These are phyloP conservation scores for Gryllus bimaculatus DNA, from an alignment of 1,140 invertebrate species.

Conservation along the genomic window DNA sequence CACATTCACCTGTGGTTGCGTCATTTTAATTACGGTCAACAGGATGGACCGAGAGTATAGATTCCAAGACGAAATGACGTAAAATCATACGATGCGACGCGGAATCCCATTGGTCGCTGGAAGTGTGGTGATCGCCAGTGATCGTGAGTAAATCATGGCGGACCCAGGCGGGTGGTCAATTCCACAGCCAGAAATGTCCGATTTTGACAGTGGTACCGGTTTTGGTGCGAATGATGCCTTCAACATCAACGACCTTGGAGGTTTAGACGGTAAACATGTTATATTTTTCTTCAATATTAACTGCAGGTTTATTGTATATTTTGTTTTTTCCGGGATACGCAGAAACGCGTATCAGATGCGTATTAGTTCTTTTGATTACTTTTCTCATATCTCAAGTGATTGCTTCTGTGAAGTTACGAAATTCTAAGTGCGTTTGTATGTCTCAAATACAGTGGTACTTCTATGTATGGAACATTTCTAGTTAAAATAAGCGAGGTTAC, in stretches of 20 bases:
- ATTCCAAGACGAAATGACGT: conserved; percentile 17
- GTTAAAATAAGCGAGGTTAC: no score
- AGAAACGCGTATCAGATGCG: neutral
- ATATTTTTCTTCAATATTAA: conserved; percentile 18
- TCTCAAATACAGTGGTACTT: neutral
- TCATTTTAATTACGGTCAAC: no score
- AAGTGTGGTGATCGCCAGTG: conserved; percentile 15
- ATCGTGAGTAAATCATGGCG: conserved; percentile 19
- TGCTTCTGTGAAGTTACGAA: neutral
- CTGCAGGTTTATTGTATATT: conserved; percentile 6
- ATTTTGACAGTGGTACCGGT: conserved; percentile 25
- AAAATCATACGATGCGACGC: conserved; percentile 19
- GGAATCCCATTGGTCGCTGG: conserved; percentile 8
- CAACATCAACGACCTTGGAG: conserved; percentile 30
- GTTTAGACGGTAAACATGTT: conserved; percentile 32
- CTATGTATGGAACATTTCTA: neutral
- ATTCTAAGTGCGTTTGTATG: neutral
- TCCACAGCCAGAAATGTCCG: conserved; percentile 27
- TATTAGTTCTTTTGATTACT: neutral
- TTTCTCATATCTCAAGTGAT: neutral
- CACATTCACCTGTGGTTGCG: no score
- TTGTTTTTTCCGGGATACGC: neutral
- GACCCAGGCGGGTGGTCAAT: conserved; percentile 16
- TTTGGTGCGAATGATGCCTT: conserved; percentile 29
- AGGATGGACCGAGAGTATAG: neutral